phyloP scores from a whole-genome alignment of 2,888 invertebrate species.

The Oeneis ivallda region DNA sequence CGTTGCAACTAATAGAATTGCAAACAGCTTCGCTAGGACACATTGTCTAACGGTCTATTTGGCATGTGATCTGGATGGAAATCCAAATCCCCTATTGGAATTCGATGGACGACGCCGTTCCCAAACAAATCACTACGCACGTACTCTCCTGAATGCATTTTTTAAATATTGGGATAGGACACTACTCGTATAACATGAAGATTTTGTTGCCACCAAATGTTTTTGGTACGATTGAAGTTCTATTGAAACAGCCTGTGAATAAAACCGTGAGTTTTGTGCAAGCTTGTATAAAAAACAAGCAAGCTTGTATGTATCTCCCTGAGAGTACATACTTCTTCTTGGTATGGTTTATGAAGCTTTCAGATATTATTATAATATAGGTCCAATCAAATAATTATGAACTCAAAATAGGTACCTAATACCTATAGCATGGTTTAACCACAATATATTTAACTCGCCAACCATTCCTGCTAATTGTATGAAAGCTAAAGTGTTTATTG shows the following conservation, averaged over 20 bases:
- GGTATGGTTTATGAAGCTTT: too few species aligned
- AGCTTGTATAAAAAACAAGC: too few species aligned
- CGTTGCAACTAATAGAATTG: conserved; percentile 15
- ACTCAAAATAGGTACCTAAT: too few species aligned
- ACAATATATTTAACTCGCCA: too few species aligned
- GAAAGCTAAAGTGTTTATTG: too few species aligned
- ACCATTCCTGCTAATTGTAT: too few species aligned
- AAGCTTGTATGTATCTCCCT: background rate
- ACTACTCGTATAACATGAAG: conserved; percentile 1
- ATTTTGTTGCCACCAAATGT: conserved; percentile 1
- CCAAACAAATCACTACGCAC: conserved; percentile 49
- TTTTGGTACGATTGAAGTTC: background rate
- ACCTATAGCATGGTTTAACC: too few species aligned
- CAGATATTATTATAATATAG: too few species aligned
- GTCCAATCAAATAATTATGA: too few species aligned
- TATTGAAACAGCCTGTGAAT: background rate
- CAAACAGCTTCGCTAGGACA: conserved; percentile 13
- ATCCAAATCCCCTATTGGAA: conserved; percentile 60
- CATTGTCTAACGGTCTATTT: conserved; percentile 24
- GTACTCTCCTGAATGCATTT: conserved; percentile 27
- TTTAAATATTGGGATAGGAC: conserved; percentile 28
- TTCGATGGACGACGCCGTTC: conserved; percentile 48
- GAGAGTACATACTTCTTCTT: background rate
- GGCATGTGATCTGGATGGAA: conserved; percentile 43
- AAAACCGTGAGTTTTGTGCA: too few species aligned